These are phyloP conservation scores for Eublepharis macularius DNA, from an alignment of 2,113 vertebrate genomes.

Conservation along the genomic window DNA sequence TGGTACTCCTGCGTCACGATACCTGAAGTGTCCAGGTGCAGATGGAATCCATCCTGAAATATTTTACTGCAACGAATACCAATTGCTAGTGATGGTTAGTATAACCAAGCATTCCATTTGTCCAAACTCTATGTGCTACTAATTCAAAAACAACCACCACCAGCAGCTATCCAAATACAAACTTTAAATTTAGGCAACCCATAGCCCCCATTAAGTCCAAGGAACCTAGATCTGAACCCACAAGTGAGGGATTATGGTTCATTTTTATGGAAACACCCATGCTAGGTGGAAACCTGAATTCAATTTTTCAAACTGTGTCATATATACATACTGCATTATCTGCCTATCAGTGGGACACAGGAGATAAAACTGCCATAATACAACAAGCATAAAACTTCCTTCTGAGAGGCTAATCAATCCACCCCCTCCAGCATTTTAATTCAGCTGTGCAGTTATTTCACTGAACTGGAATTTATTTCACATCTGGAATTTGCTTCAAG, in stretches of 20 bases:
- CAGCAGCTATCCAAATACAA: neutral
- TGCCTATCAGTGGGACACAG: neutral
- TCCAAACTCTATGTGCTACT: neutral
- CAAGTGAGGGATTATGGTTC: conserved; percentile 29
- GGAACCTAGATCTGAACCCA: neutral
- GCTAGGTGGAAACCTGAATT: conserved; percentile 37
- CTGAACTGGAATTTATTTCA: neutral
- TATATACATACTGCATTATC: neutral
- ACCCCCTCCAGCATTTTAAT: conserved; percentile 1
- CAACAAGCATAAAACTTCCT: conserved; percentile 32
- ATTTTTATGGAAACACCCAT: conserved; percentile 47
- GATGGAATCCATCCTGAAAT: neutral
- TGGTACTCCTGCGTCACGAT: no score
- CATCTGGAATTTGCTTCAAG: neutral
- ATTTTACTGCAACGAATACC: neutral
- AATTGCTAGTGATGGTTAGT: neutral
- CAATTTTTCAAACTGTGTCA: conserved; percentile 44
- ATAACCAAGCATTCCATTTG: neutral
- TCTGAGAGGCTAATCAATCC: conserved; percentile 50
- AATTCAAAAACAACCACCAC: no score
- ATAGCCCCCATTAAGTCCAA: neutral
- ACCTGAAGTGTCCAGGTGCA: no score
- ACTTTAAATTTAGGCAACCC: conserved; percentile 6
- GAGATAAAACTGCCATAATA: conserved; percentile 34
- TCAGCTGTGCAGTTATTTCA: neutral